Evolutionary conservation across 2,113 vertebrate genomes (phyloP), one percentile per base, ranked within the genome.

Genomic region (Solea senegalensis): DNA sequence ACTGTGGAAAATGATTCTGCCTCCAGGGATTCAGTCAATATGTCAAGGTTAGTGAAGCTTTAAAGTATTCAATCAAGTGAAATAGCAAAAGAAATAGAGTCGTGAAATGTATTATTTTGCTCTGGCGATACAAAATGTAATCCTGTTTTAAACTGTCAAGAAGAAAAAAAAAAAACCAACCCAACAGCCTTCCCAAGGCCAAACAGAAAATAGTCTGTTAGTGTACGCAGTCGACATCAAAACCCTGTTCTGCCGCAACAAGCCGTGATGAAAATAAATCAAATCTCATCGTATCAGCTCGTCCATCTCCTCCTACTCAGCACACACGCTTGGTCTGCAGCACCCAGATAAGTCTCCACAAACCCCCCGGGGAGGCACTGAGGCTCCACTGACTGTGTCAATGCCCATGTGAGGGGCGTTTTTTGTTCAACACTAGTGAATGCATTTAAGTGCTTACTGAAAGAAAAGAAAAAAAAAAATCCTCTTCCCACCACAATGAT

Each of bases 241-340:
- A 73, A 66, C 54, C 55, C 63, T 55, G 50, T 74, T 68, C 79
- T n/a, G 41, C 66, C 26, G 12, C 75, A 62, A 40, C 53, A 65
- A 39, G 84, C 74, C 14, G 9, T 49, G 55, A 80, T 69, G 73
- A 74, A 84, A 86, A 80, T 71, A 78, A 88, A 88, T 86, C 64
- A 83, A 81, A 85, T 86, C 80, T 84, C 16, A 51, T 69, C 44
- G 52, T 73, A 89, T 89, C 74, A 83, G 72, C 61, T 16, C 71
- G 54, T 75, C 66, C 77, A 72, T 87, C 86, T 86, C 82, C 76
- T 85, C 77, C 83, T 65, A 82, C 84, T 80, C 73, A 74, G 73
- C 78, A 64, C 74, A 74, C 70, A 71, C 49, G 69, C 67, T 63
- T 39, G 66, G 62, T 72, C 75, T 89, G 82, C 71, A 69, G 21